Base-by-base conservation (phyloP, 2,113 vertebrate genomes). In the Hippocampus zosterae region DNA sequence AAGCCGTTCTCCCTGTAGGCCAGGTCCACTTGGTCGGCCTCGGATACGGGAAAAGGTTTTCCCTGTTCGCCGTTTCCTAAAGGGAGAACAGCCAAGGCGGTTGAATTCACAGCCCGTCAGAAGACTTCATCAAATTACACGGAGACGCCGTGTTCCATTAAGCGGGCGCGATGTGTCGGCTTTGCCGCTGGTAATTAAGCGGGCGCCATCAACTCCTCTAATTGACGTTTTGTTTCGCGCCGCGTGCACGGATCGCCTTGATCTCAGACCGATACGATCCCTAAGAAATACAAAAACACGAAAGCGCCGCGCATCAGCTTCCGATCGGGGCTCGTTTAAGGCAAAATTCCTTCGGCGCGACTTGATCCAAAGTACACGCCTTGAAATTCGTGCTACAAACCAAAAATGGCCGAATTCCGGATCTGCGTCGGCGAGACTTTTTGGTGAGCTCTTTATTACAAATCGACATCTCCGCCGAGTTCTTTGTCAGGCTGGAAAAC, bases 1-100 rank as follows among this genome's bases (percentile, higher is more conserved):
- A 99, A 99, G 67, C 97, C 97, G 70, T 99, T 99, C 87, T 98
- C 97, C 60, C 96, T 90, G 92, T 99, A 99, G 0, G 96, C 97
- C 89, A 95, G 94, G 78, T 98, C 97, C 53, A 93, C 93, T 57
- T 90, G 88, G 67, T 99, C 97, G 1, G 93, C 90, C 0, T 97
- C 95, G 0, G 92, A 94, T 90, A 99, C 87, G 0, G 95, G 94
- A 68, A 94, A 98, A 2, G 97, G 84, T 65, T 92, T 94, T 37
- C 97, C 97, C 81, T 98, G 97, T 60, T 99, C 97, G 33, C 97
- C 97, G 18, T 95, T 92, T 88, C 97, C 97, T 99, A 67, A 21
- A 48, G 21, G 33, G 37, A 64, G 11, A 65, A 57, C 25, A 12
- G 15, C 29, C 27, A 25, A 57, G 18, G 27, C 2, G 4, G 23